Evolutionary conservation across 92 coral and sea anemone species (phyloP).

Genomic region (Umimayanthus kanabou): DNA sequence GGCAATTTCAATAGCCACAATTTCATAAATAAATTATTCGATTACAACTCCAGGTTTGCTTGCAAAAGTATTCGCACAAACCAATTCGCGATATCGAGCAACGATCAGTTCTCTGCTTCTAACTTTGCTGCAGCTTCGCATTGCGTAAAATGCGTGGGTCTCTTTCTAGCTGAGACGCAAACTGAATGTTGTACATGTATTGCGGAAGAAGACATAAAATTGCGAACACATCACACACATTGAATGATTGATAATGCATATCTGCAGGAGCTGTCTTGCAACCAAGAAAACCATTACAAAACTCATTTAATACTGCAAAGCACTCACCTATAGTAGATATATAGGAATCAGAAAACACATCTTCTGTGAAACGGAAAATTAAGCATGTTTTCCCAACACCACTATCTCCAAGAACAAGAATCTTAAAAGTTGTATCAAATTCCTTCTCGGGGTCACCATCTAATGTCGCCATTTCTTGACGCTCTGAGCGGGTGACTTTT

Average conservation of each 20-base stretch:
- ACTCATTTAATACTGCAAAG: neutral
- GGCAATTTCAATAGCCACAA: conserved; percentile 25
- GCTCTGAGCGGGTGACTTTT: conserved; percentile 8
- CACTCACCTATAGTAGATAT: conserved; percentile 96
- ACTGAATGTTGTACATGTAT: neutral
- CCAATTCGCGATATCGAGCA: conserved; percentile 9
- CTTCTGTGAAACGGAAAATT: conserved; percentile 93
- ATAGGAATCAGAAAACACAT: conserved; percentile 90
- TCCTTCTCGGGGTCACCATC: conserved; percentile 70
- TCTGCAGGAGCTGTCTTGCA: no score
- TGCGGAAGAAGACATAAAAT: neutral
- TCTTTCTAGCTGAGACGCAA: neutral
- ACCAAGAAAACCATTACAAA: neutral
- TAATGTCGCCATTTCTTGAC: conserved; percentile 30
- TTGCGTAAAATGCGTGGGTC: neutral
- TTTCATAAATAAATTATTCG: conserved; percentile 23
- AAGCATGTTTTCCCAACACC: conserved; percentile 98
- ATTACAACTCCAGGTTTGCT: neutral
- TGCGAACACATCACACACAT: neutral
- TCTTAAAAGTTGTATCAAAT: conserved; percentile 91
- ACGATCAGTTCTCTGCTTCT: neutral
- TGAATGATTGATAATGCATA: no score
- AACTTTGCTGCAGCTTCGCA: neutral
- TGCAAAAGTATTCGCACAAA: neutral
- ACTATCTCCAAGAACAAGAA: conserved; percentile 95